phyloP scores from a whole-genome alignment of 2,113 vertebrate genomes.

The Microtus richardsoni region DNA sequence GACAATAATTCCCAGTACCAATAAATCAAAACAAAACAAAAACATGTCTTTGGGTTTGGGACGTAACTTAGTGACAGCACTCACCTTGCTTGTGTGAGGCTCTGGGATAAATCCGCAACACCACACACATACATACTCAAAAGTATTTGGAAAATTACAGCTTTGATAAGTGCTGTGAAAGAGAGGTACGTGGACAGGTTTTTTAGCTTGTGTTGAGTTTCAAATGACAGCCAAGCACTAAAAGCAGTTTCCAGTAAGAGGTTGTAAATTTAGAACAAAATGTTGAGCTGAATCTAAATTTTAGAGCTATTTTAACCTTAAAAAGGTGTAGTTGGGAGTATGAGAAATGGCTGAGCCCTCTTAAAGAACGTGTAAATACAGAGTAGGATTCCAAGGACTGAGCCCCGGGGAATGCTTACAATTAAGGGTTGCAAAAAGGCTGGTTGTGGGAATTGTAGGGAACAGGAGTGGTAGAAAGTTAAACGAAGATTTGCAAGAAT shows the following conservation, averaged over 20 bases:
- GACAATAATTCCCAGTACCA: not conserved
- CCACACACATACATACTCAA: not conserved
- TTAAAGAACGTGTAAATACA: slow-evolving; percentile 70
- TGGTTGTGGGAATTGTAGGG: slow-evolving; percentile 66
- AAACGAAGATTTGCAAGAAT: slow-evolving; percentile 57
- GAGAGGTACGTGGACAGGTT: not conserved
- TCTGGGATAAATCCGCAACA: not conserved
- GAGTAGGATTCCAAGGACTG: slow-evolving; percentile 30
- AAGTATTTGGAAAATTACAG: slow-evolving; percentile 35
- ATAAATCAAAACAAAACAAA: not conserved
- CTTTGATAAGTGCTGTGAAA: not conserved
- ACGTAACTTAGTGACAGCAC: not conserved
- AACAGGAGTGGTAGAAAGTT: slow-evolving; percentile 60
- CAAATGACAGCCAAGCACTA: slow-evolving; percentile 58
- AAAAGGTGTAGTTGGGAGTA: slow-evolving; percentile 44
- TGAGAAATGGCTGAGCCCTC: slow-evolving; percentile 44
- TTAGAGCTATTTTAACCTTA: slow-evolving; percentile 40
- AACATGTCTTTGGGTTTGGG: not conserved
- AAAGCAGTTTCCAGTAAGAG: slow-evolving; percentile 68
- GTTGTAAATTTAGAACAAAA: slow-evolving; percentile 66
- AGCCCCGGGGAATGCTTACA: slow-evolving; percentile 54
- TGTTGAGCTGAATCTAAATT: slow-evolving; percentile 69
- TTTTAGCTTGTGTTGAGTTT: slow-evolving; percentile 65
- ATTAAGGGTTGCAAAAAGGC: slow-evolving; percentile 62
- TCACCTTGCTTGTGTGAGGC: not conserved